Evolutionary conservation across 1,140 invertebrate species (phyloP), one percentile per base, ranked within the genome.

Genomic region (Bicyclus anynana): DNA sequence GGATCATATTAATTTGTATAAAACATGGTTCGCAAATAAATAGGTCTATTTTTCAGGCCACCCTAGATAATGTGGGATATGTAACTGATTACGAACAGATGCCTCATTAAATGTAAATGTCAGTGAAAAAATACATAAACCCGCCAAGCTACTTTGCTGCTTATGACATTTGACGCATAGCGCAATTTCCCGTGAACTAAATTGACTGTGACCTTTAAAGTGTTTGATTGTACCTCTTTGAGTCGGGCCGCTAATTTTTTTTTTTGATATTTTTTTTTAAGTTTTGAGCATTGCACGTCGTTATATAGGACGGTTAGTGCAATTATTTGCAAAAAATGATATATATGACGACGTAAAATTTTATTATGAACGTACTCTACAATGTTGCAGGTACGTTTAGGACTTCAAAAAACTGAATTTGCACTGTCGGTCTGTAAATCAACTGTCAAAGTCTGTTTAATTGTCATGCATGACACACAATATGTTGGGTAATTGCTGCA

Each of bases 11-110:
- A 51, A 51, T 51, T 51, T 21, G 10, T 51, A 38, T 10, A 20
- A n/a, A 12, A 20, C 42, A 46, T n/a, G n/a, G 23, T 7, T 23
- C 9, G 17, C 16, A 50, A 37, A 21, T 51, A 51, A 51, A 51
- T 51, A n/a, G 35, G 33, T 51, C 29, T 12, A 33, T 33, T 33
- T 33, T 38, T 12, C 13, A 35, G 49, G 33, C 49, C 49, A 51
- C 47, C 23, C 49, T 29, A 18, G 49, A 38, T 51, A 51, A 37
- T 13, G n/a, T 17, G 17, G 37, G 37, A 40, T 40, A 17, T 13
- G 49, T 38, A 51, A 51, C 29, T 51, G 49, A 51, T 51, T 51
- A 38, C 12, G 23, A 17, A 44, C 61, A 63, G 55, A 59, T 63
- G 61, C 42, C 46, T 33, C 37, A 40, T 40, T 40, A 40, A 40